phyloP scores from a whole-genome alignment of 2,888 invertebrate genomes.

The Atherix ibis region DNA sequence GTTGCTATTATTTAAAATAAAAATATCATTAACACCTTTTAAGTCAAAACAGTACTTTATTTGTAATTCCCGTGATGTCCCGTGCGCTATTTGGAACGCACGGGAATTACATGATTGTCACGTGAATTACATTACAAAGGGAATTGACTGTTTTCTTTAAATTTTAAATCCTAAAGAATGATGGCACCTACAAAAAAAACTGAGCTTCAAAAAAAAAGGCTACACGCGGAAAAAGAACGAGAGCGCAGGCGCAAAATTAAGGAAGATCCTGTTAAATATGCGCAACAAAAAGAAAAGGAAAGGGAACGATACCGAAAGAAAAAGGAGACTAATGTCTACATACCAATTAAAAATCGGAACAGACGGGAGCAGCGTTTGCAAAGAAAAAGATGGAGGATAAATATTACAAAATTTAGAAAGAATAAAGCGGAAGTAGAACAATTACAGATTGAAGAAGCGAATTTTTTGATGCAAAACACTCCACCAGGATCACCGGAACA shows the following conservation, averaged over 20 bases:
- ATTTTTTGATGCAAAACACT: neutral
- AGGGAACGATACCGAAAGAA: neutral
- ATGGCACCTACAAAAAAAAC: neutral
- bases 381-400: neutral
- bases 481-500: neutral
- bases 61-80: neutral
- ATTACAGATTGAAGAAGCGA: no score
- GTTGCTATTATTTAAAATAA: no score
- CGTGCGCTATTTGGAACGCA: neutral
- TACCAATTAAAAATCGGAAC: neutral
- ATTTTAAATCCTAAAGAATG: neutral
- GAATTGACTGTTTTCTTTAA: neutral
- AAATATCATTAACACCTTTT: no score
- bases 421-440: neutral
- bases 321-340: neutral
- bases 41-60: neutral
- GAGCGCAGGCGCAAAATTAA: neutral
- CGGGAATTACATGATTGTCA: neutral
- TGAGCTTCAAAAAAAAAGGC: neutral
- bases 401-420: neutral
- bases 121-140: neutral
- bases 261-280: neutral
- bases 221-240: neutral
- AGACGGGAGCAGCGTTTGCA: neutral
- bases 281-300: neutral